Evolutionary conservation across 2,113 vertebrate genomes (phyloP).

Genomic region (Helogale parvula): DNA sequence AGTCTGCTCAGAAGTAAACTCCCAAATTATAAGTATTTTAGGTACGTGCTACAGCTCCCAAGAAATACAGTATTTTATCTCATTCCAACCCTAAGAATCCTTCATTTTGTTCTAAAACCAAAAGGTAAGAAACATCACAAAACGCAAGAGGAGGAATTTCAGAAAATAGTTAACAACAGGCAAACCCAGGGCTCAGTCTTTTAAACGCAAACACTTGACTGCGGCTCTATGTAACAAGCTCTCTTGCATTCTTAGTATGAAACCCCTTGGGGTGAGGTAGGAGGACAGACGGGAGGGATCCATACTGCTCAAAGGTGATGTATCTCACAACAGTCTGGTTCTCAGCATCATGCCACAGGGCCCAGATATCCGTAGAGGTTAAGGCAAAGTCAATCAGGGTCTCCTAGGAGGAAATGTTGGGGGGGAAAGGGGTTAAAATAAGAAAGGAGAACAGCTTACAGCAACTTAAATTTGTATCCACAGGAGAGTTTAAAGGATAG

Average conservation of each 20-base stretch:
- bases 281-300: slow-evolving; percentile 50
- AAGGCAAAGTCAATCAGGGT: slow-evolving; percentile 94
- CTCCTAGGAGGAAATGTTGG: slow-evolving; percentile 85
- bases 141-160: not conserved
- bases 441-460: not conserved
- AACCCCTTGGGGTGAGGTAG: not conserved
- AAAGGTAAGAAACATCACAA: not conserved
- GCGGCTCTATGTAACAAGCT: not conserved
- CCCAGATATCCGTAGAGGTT: slow-evolving; percentile 95
- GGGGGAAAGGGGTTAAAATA: not conserved
- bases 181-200: not conserved
- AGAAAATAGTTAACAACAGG: not conserved
- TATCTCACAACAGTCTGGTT: slow-evolving; percentile 93
- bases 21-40: not conserved
- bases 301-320: slow-evolving; percentile 97
- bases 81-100: not conserved
- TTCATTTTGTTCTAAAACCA: slow-evolving; percentile 5
- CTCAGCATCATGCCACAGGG: slow-evolving; percentile 94
- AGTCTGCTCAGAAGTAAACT: not conserved
- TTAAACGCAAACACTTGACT: not conserved
- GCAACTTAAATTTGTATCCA: not conserved
- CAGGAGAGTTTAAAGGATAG: not conserved
- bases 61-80: not conserved
- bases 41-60: not conserved
- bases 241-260: not conserved